phyloP scores from a whole-genome alignment of 2,888 invertebrate genomes.

The Mellilla xanthometata region DNA sequence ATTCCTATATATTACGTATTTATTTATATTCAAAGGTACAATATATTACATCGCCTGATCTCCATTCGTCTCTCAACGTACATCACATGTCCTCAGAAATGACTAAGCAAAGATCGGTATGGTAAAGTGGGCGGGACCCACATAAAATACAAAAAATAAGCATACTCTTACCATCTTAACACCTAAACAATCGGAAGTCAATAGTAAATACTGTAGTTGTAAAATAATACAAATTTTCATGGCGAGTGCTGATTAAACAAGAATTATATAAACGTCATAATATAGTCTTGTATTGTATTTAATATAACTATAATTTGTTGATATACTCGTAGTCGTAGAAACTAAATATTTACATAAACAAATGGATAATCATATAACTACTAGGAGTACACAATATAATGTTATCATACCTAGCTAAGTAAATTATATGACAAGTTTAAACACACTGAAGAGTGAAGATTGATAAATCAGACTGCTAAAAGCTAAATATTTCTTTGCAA shows the following conservation, averaged over 20 bases:
- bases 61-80: slow-evolving; percentile 64
- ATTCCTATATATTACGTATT: slow-evolving; percentile 80
- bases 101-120: slow-evolving; percentile 75
- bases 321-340: slow-evolving; percentile 48
- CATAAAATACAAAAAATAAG: slow-evolving; percentile 77
- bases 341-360: slow-evolving; percentile 46
- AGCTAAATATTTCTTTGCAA: slow-evolving; percentile 21
- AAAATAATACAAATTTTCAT: slow-evolving; percentile 69
- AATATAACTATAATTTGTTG: slow-evolving; percentile 45
- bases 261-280: slow-evolving; percentile 57
- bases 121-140: slow-evolving; percentile 68
- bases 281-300: too few relatives aligned
- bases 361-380: slow-evolving; percentile 21
- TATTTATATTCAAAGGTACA: slow-evolving; percentile 82
- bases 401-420: slow-evolving; percentile 13
- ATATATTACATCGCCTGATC: slow-evolving; percentile 80
- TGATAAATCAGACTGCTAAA: slow-evolving; percentile 4
- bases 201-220: slow-evolving; percentile 79
- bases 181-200: slow-evolving; percentile 72
- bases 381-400: slow-evolving; percentile 24
- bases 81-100: slow-evolving; percentile 70
- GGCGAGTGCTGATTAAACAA: slow-evolving; percentile 62
- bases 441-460: slow-evolving; percentile 7
- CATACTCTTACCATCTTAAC: slow-evolving; percentile 70
- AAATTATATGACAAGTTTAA: slow-evolving; percentile 12